These are phyloP conservation scores for Melanotaenia nigrans DNA, from an alignment of 2,797 vertebrate species.

Conservation along the genomic window DNA sequence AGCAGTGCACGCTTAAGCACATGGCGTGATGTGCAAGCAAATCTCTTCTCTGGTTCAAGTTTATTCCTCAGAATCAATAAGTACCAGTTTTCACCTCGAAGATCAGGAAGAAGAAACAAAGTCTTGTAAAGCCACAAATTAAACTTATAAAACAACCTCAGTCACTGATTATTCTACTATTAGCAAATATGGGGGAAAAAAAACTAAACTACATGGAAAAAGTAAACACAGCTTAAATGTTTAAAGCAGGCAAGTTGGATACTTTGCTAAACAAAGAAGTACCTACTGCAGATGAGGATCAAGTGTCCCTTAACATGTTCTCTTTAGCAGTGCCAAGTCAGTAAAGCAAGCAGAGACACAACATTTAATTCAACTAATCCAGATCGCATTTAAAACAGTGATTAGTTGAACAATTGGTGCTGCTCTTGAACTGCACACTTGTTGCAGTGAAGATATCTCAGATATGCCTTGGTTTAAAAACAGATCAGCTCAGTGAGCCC, in stretches of 20 bases:
- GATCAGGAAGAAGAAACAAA: conserved; percentile 12
- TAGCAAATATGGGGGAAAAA: not conserved
- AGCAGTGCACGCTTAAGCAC: conserved; percentile 25
- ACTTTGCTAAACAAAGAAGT: conserved; percentile 24
- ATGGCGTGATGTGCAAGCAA: conserved; percentile 31
- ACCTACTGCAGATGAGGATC: conserved; percentile 8
- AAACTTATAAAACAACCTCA: conserved; percentile 3
- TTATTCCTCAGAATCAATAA: conserved; percentile 21
- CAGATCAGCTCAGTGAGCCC: conserved; percentile 52
- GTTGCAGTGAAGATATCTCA: conserved; percentile 38
- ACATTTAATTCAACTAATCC: conserved; percentile 65
- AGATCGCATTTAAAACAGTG: conserved; percentile 42
- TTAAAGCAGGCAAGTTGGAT: conserved; percentile 9
- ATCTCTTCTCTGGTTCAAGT: conserved; percentile 41
- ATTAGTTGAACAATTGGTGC: conserved; percentile 64
- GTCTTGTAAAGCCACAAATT: conserved; percentile 14
- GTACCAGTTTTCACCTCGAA: conserved; percentile 20
- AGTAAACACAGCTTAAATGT: conserved; percentile 10
- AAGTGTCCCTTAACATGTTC: conserved; percentile 7
- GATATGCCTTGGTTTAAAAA: conserved; percentile 57
- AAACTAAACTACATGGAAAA: not conserved
- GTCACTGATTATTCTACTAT: conserved; percentile 15
- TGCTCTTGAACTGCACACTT: conserved; percentile 25
- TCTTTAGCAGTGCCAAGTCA: conserved; percentile 31
- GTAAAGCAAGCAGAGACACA: conserved; percentile 60